phyloP scores from a whole-genome alignment of 2,113 vertebrate species.

The Leucopsar rothschildi region DNA sequence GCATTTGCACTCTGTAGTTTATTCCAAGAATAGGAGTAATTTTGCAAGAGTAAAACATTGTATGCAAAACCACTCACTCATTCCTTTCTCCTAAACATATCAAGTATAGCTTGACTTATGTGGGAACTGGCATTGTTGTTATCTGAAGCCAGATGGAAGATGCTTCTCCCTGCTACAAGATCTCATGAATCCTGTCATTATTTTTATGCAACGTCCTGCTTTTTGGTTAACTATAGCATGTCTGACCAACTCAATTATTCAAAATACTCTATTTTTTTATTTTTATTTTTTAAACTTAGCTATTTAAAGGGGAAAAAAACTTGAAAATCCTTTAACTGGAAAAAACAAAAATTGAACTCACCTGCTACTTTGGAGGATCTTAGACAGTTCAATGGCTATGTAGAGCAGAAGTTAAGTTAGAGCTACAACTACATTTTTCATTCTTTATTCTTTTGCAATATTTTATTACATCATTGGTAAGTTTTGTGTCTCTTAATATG shows the following conservation, averaged over 20 bases:
- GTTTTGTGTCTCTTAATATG: not conserved
- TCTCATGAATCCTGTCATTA: not conserved
- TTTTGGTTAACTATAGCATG: not conserved
- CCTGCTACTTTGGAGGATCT: not conserved
- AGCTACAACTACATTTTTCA: not conserved
- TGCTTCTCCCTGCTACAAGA: not conserved
- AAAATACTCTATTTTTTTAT: not conserved
- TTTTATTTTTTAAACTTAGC: not conserved
- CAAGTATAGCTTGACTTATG: not conserved
- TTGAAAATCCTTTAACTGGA: slow-evolving; percentile 40
- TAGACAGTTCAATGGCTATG: not conserved
- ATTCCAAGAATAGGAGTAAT: slow-evolving; percentile 52
- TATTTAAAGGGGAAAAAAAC: not conserved
- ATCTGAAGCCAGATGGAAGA: not conserved
- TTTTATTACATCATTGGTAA: not conserved
- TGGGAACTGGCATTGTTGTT: not conserved
- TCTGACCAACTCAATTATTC: not conserved
- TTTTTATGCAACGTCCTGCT: not conserved
- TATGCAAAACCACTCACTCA: slow-evolving; percentile 70
- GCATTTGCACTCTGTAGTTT: slow-evolving; percentile 67
- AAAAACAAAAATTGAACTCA: not conserved
- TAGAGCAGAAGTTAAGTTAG: not conserved
- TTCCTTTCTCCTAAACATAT: not conserved
- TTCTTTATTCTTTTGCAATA: not conserved
- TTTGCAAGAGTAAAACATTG: slow-evolving; percentile 62